Base-by-base conservation (phyloP, 2,888 invertebrate species). In the Phlogophora meticulosa region DNA sequence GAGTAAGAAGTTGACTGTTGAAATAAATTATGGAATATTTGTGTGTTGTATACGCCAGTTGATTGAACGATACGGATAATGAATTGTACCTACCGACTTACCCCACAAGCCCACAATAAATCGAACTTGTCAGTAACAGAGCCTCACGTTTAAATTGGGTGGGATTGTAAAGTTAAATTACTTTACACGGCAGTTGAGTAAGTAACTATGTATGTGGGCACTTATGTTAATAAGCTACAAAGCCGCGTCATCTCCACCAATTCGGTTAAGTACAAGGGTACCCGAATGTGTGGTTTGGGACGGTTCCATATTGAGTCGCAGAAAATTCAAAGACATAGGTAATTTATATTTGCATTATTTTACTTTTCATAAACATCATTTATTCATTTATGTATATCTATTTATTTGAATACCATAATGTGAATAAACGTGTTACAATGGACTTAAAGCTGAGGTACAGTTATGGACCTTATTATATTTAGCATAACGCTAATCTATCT, bases 111-210 rank as follows among this genome's bases (percentile, higher is more conserved):
- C 36, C 52, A 72, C 53, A 75, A 70, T 67, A 46, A 76, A 80
- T 78, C 72, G 83, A 78, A 83, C 49, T 69, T 75, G 82, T 77
- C 80, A 80, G 56, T 17, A 42, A 49, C 89, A 87, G n/a, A n/a
- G 62, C 58, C 56, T 61, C 61, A 65, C 53, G 57, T 64, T 68
- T 65, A 81, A 81, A 86, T 86, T 84, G 70, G 76, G 45, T 72
- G 61, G 62, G 75, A 83, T 81, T 81, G 80, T 74, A 75, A 86
- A 86, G 86, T 85, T 87, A 87, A 87, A 88, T 88, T 88, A 82
- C 76, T 76, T 63, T 72, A 74, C 62, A 70, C 52, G 59, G 36
- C 46, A 58, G 61, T 63, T 72, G 59, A 58, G 52, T 61, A 63
- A 67, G 72, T 65, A 71, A 74, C 55, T 72, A 62, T 55, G 48